phyloP scores from a whole-genome alignment of 2,113 vertebrate genomes.

The Variabilichromis moorii region DNA sequence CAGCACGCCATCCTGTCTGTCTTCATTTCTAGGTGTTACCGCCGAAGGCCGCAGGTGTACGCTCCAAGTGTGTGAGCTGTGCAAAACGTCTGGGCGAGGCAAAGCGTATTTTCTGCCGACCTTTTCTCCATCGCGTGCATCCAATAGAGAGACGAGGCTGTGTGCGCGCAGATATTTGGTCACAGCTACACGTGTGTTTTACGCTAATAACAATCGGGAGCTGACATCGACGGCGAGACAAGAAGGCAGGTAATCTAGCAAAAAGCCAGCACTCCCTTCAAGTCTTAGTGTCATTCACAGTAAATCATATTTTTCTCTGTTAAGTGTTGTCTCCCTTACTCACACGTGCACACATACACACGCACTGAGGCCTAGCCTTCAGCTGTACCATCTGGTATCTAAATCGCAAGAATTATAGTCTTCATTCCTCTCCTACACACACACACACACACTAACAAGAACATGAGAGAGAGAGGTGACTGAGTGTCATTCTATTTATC shows the following conservation, averaged over 20 bases:
- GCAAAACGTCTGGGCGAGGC: not conserved
- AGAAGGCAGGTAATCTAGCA: not conserved
- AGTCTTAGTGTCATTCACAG: constrained; percentile 43
- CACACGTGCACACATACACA: not conserved
- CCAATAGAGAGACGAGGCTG: not conserved
- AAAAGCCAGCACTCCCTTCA: constrained; percentile 21
- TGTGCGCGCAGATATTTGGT: not conserved
- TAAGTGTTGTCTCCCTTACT: constrained; percentile 36
- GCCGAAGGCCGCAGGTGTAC: not conserved
- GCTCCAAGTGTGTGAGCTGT: not conserved
- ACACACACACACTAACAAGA: constrained; percentile 5
- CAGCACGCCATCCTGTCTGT: not conserved
- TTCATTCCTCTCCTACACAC: constrained; percentile 48
- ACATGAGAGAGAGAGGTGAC: constrained; percentile 41
- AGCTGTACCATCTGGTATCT: constrained; percentile 72
- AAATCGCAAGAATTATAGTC: constrained; percentile 63
- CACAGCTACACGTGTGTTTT: constrained; percentile 5
- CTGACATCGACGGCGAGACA: not conserved
- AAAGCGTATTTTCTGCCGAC: not conserved
- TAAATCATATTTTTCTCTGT: constrained; percentile 40
- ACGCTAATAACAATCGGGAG: constrained; percentile 11
- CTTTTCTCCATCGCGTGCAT: not conserved
- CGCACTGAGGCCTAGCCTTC: constrained; percentile 49
- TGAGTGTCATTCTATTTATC: constrained; percentile 56
- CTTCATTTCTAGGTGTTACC: constrained; percentile 13